Conservation (phyloP, 2,113 vertebrate species). For the Gallinago paraguaiae region DNA sequence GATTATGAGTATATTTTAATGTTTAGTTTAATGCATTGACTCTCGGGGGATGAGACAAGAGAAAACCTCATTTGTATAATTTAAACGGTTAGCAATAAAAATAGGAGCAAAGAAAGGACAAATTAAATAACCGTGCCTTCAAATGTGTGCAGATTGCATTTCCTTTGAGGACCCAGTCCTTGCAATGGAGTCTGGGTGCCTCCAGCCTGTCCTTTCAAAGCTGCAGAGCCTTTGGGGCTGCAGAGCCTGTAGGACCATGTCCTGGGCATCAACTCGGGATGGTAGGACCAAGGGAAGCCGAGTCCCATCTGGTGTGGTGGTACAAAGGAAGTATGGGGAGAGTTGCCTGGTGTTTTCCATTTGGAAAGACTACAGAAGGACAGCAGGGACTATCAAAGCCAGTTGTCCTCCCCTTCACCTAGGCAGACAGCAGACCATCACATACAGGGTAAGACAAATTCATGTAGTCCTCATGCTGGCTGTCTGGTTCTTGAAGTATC, state of each 20-base stretch:
- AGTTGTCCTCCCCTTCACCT: background rate
- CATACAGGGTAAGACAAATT: background rate
- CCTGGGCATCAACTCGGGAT: accelerated
- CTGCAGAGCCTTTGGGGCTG: background rate
- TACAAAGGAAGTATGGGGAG: background rate
- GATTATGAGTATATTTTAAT: constrained; percentile 24
- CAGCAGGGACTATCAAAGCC: background rate
- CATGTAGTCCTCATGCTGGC: background rate
- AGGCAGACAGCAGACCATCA: background rate
- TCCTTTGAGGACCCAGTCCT: background rate
- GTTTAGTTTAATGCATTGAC: constrained; percentile 7
- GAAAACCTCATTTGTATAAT: constrained; percentile 47
- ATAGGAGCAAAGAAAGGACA: background rate
- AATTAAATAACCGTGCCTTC: background rate
- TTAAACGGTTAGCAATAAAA: constrained; percentile 30
- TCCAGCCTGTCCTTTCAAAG: background rate
- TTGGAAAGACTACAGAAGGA: background rate
- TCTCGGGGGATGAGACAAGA: background rate
- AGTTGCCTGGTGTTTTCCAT: accelerated
- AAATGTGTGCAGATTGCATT: background rate
- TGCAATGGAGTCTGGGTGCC: background rate
- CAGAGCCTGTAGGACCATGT: background rate
- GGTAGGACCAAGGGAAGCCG: background rate
- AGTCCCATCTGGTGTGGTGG: accelerated
- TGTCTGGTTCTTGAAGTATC: background rate